Conservation (phyloP, 2,888 invertebrate species). For the Latheticus oryzae region DNA sequence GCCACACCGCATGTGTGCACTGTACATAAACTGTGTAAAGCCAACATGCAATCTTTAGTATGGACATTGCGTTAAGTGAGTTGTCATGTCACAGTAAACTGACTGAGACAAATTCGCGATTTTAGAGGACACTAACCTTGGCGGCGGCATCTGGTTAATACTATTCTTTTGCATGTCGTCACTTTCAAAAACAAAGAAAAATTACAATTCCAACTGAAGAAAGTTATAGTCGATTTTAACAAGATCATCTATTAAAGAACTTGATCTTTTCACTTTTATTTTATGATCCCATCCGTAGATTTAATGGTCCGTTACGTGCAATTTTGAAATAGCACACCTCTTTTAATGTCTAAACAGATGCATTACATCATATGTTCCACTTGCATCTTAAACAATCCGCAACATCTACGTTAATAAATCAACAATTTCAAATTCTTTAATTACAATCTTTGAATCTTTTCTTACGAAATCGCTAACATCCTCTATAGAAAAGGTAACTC, state of each 20-base stretch:
- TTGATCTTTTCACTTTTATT: slow-evolving; percentile 8
- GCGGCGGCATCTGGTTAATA: slow-evolving; percentile 1
- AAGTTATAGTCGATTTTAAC: background rate
- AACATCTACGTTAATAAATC: slow-evolving; percentile 12
- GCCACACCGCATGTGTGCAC: slow-evolving; percentile 11
- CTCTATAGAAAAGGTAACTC: too few species aligned
- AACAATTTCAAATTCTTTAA: slow-evolving; percentile 27
- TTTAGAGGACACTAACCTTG: slow-evolving; percentile 12
- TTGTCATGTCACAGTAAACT: too few species aligned
- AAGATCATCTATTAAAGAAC: background rate
- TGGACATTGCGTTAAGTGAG: slow-evolving; percentile 1
- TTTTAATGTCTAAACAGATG: slow-evolving; percentile 43
- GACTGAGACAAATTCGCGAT: too few species aligned
- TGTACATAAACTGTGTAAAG: too few species aligned
- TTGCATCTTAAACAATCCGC: slow-evolving; percentile 16
- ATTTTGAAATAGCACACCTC: slow-evolving; percentile 16
- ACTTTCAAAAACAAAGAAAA: too few species aligned
- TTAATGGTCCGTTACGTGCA: slow-evolving; percentile 15
- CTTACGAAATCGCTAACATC: too few species aligned
- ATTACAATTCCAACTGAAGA: slow-evolving; percentile 6
- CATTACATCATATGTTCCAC: slow-evolving; percentile 43
- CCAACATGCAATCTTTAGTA: too few species aligned
- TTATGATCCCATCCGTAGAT: slow-evolving; percentile 4
- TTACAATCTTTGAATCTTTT: slow-evolving; percentile 1
- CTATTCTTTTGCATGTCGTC: too few species aligned